Conservation (phyloP, 2,797 vertebrate species). For the Lagocephalus sceleratus region DNA sequence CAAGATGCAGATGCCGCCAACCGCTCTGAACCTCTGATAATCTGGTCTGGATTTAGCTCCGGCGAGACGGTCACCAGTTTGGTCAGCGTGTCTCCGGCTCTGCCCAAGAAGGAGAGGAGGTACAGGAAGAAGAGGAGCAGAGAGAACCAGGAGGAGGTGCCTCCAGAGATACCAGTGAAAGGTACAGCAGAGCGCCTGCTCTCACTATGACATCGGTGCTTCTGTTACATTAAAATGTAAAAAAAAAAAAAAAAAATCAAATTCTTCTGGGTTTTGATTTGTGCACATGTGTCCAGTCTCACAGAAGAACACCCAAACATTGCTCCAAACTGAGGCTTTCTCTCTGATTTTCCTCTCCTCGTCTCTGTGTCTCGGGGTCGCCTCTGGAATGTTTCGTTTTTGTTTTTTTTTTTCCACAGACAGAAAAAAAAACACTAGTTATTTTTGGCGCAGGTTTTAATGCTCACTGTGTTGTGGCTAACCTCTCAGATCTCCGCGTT, state of each 20-base stretch:
- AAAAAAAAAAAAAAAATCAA: neutral
- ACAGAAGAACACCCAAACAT: neutral
- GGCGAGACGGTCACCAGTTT: slow-evolving; percentile 88
- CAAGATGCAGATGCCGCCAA: neutral
- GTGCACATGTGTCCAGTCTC: neutral
- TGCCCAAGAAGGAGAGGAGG: slow-evolving; percentile 84
- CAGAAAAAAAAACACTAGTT: neutral
- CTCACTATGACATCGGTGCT: neutral
- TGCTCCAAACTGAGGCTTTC: neutral
- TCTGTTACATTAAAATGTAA: no score
- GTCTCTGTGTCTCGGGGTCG: neutral
- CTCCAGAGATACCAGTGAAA: slow-evolving; percentile 93
- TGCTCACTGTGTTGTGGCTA: no score
- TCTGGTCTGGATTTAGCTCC: slow-evolving; percentile 69
- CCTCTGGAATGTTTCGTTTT: neutral
- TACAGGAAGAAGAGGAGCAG: slow-evolving; percentile 81
- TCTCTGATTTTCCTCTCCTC: neutral
- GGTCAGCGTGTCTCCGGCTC: slow-evolving; percentile 80
- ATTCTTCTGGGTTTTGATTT: neutral
- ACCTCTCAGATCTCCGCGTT: no score
- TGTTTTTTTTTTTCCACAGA: no score
- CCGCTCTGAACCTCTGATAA: slow-evolving; percentile 4
- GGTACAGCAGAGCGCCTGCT: slow-evolving; percentile 64
- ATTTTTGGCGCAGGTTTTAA: neutral
- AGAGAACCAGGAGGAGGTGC: slow-evolving; percentile 76